Conservation (phyloP, 1,140 invertebrate species). For the Procambarus clarkii region DNA sequence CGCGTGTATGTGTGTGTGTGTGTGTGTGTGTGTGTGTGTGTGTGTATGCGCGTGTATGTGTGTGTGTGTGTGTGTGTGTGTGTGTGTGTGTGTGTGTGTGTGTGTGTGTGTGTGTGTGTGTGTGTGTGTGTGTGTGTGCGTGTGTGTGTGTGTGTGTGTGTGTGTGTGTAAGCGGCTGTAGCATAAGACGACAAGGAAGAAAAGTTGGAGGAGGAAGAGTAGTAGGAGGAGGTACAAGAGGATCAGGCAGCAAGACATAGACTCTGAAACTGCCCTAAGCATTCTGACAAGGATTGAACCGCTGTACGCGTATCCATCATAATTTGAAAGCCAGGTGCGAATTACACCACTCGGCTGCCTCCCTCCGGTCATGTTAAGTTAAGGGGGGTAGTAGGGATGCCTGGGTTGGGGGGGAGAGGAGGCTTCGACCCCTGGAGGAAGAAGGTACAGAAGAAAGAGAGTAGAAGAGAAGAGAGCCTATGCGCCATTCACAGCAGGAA, state of each 20-base stretch:
- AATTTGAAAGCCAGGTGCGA: constrained; percentile 39
- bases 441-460: background rate
- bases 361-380: constrained; percentile 23
- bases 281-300: constrained; percentile 25
- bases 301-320: constrained; percentile 25
- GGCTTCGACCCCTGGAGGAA: background rate
- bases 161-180: too few relatives aligned
- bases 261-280: constrained; percentile 23
- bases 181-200: too few relatives aligned
- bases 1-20: too few relatives aligned
- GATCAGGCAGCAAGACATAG: background rate
- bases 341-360: constrained; percentile 9
- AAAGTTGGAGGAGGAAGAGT: too few relatives aligned
- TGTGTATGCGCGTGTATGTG: background rate
- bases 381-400: background rate
- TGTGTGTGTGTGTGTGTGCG: background rate
- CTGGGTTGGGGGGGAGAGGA: background rate
- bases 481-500: background rate
- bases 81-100: background rate
- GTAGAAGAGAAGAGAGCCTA: background rate
- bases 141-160: too few relatives aligned
- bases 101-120: background rate
- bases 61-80: background rate
- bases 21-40: background rate
- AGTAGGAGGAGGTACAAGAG: too few relatives aligned